phyloP scores from a whole-genome alignment of 2,113 vertebrate genomes.

The Motacilla tschutschensis region DNA sequence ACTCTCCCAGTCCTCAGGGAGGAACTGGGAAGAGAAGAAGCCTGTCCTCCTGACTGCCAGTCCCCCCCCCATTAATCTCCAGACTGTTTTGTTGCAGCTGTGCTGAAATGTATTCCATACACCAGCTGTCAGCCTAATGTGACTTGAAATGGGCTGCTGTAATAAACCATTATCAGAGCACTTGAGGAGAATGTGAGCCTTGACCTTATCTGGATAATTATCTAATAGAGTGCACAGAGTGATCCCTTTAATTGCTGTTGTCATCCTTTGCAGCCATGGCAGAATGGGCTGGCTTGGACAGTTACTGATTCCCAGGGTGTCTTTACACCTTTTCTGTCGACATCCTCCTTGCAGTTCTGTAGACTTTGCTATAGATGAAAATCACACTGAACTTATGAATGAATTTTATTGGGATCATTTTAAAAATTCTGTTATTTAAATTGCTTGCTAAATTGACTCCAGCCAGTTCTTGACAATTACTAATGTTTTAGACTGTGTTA shows the following conservation, averaged over 20 bases:
- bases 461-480: neutral
- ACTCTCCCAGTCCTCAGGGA: neutral
- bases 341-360: neutral
- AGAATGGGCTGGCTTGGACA: neutral
- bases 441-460: neutral
- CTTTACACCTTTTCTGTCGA: neutral
- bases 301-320: neutral
- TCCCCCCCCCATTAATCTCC: neutral
- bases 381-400: neutral
- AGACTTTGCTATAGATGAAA: neutral
- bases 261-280: slow-evolving; percentile 8
- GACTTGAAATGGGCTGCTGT: slow-evolving; percentile 52
- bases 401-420: neutral
- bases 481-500: neutral
- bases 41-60: neutral
- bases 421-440: neutral
- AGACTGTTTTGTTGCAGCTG: slow-evolving; percentile 4
- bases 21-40: neutral
- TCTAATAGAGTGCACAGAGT: slow-evolving; percentile 35
- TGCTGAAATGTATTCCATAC: slow-evolving; percentile 38
- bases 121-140: slow-evolving; percentile 47
- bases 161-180: slow-evolving; percentile 56
- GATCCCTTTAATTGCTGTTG: slow-evolving; percentile 53
- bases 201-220: slow-evolving; percentile 65
- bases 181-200: slow-evolving; percentile 56